Evolutionary conservation across 2,113 vertebrate genomes (phyloP), one percentile per base, ranked within the genome.

Genomic region (Lamprologus speciosus): DNA sequence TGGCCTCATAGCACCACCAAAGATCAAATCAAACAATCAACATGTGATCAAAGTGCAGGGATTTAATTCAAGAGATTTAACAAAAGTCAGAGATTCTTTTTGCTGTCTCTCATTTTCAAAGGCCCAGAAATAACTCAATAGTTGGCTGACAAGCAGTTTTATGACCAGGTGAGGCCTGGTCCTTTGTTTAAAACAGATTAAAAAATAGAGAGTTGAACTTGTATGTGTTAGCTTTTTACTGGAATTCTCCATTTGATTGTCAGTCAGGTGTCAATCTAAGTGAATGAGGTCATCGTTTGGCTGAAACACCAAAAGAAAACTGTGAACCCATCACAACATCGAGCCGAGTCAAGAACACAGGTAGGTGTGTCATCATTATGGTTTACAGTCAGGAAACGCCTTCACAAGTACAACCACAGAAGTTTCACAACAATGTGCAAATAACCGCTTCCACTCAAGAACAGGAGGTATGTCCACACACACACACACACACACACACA

Each of bases 401-500:
- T 68, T 70, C 21, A 26, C 21, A 6, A 9, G 8, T 23, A 37
- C 12, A 70, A 45, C 37, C 40, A 45, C 37, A 42, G 65, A 70
- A 23, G 37, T 37, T 9, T 42, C 8, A 23, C 1, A 42, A 65
- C 33, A 37, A 65, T 37, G 33, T 65, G 60, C 19, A 65, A 65
- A 37, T 65, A 37, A 65, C 60, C 0, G 1, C 12, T 23, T 70
- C 5, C n/a, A 70, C 35, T 70, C 12, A 42, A 70, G 35, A 70
- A 70, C 63, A 68, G 35, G 35, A 35, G 17, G 58, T 63, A 63
- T 63, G 31, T 35, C 58, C 58, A 33, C 0, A 11, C 9, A 33
- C 28, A 60, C 55, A 8, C 54, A 16, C 55, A 0, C 54, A 1
- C 6, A 2, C n/a, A 1, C 19, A 0, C 21, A 1, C 21, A 4